Base-by-base conservation (phyloP, 2,888 invertebrate genomes). In the Drosophila hamatofila region DNA sequence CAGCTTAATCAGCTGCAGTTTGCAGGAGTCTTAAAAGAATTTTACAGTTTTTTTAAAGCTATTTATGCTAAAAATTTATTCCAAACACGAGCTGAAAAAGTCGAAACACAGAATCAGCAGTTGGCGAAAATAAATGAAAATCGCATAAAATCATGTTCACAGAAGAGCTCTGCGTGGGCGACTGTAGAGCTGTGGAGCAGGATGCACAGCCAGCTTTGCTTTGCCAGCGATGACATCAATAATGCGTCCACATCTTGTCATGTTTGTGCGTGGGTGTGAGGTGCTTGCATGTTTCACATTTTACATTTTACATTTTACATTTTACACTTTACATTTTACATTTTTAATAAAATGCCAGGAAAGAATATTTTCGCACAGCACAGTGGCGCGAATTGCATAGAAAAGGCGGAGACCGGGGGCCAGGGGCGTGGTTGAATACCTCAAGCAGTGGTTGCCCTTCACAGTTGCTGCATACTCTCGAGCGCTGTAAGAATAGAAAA, bases 331-430 rank as follows among this genome's bases (percentile, higher is more conserved):
- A 72, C 75, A 78, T 39, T 63, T 56, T 59, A 72, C 75, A 78
- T 75, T 81, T 72, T 71, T 69, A 76, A 83, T 81, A 81, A 78
- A 75, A 75, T 67, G 42, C 59, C 60, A 57, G 55, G 54, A 69
- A 63, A 67, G 81, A 67, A 49, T 57, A 58, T 64, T 62, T 27
- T 48, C 49, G 51, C 18, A 6, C 46, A 30, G 27, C 55, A 21
- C n/a, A 48, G 44, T 44, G 57, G 49, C 56, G 51, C 46, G 67
- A 55, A 1, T 25, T 54, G 58, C 62, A 60, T 41, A 33, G 55
- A 48, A 25, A 35, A 27, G 6, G 41, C 18, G 21, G 7, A 18
- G 7, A 18, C 49, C 1, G 11, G 11, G 0, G n/a, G 5, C 9
- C 7, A 8, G 33, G 0, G 23, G 44, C 16, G 27, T 16, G 44